Percentiles rank a stretch among this genome's conserved stretches.
Evolutionary conservation across 2,888 invertebrate genomes (phyloP).

Genomic region (Dastarcus helophoroides): DNA sequence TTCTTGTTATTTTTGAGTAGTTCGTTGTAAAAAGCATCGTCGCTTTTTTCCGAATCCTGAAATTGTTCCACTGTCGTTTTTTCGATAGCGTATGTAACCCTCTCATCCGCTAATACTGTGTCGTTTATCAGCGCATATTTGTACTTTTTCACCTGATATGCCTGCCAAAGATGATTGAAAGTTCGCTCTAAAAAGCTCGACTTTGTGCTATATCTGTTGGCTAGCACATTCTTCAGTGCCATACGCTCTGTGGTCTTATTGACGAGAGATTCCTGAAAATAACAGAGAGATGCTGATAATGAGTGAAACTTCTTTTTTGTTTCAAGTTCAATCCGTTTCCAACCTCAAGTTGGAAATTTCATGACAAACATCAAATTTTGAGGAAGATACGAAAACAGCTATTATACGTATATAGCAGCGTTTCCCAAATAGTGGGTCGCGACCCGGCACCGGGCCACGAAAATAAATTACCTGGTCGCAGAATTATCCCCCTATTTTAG

Average conservation of each 20-base stretch:
- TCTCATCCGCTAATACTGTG: slow-evolving; percentile 54
- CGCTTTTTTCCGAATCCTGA: slow-evolving; percentile 28
- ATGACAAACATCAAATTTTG: no score
- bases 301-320: not conserved
- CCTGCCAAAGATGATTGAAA: slow-evolving; percentile 56
- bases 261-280: slow-evolving; percentile 49
- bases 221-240: slow-evolving; percentile 49
- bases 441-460: no score
- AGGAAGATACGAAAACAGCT: no score
- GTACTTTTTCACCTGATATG: slow-evolving; percentile 52
- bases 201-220: slow-evolving; percentile 39
- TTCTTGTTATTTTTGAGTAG: slow-evolving; percentile 50
- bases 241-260: slow-evolving; percentile 40
- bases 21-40: slow-evolving; percentile 41
- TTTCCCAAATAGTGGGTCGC: no score
- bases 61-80: slow-evolving; percentile 48
- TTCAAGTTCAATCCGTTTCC: no score
- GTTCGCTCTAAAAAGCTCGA: slow-evolving; percentile 42
- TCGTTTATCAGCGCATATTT: slow-evolving; percentile 56
- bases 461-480: no score
- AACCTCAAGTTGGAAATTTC: no score
- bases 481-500: no score
- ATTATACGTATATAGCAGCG: no score
- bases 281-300: slow-evolving; percentile 2
- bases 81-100: slow-evolving; percentile 58